Evolutionary conservation across 2,888 invertebrate species (phyloP).

Genomic region (Ophion costatus): DNA sequence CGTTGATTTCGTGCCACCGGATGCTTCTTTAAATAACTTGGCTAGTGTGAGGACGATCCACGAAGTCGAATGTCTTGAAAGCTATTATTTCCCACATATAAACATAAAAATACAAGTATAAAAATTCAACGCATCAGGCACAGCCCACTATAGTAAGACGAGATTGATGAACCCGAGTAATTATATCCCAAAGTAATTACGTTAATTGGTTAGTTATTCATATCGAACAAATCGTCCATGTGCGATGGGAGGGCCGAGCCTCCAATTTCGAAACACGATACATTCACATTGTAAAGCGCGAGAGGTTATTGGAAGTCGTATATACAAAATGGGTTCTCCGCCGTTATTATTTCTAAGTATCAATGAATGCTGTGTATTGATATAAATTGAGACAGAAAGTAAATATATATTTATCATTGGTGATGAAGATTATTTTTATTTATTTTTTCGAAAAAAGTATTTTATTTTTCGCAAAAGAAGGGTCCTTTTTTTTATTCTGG

Average conservation of each 20-base stretch:
- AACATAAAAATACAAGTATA: not conserved
- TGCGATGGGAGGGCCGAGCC: slow-evolving; percentile 12
- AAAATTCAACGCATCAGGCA: slow-evolving; percentile 2
- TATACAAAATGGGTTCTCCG: not conserved
- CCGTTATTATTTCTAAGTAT: not conserved
- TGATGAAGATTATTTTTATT: too few relatives aligned
- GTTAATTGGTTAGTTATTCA: slow-evolving; percentile 58
- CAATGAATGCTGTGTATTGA: not conserved
- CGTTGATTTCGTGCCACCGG: too few relatives aligned
- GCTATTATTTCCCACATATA: not conserved
- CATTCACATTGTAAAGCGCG: not conserved
- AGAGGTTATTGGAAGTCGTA: not conserved
- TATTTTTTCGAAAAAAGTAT: too few relatives aligned
- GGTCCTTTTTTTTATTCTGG: too few relatives aligned
- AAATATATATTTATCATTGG: too few relatives aligned
- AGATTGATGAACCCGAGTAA: slow-evolving; percentile 64
- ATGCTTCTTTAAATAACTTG: too few relatives aligned
- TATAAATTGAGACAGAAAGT: too few relatives aligned
- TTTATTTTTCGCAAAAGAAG: too few relatives aligned
- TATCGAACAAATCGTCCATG: slow-evolving; percentile 32
- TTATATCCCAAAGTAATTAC: slow-evolving; percentile 63
- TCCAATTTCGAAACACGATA: slow-evolving; percentile 13
- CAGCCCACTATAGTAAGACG: slow-evolving; percentile 21
- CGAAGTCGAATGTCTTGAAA: too few relatives aligned
- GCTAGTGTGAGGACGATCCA: too few relatives aligned